phyloP scores from a whole-genome alignment of 2,888 invertebrate species.

The Platycheirus albimanus region DNA sequence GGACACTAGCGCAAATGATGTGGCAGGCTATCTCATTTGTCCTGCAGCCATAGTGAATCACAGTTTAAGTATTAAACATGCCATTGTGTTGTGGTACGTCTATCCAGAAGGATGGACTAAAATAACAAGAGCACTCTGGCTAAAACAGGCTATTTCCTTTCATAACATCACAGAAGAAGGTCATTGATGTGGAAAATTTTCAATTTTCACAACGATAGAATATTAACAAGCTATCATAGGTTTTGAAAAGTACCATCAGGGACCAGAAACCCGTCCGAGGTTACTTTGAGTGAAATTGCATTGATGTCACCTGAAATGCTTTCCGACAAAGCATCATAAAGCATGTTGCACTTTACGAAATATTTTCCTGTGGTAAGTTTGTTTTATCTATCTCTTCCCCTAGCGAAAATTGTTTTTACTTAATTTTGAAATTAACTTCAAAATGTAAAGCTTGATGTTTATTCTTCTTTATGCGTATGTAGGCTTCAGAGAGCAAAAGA shows the following conservation, averaged over 20 bases:
- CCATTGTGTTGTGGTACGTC: conserved; percentile 63
- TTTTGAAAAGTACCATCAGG: background rate
- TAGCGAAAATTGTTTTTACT: conserved; percentile 1
- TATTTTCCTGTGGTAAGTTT: conserved; percentile 1
- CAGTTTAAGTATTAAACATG: conserved; percentile 71
- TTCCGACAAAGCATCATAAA: conserved; percentile 26
- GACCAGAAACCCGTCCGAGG: background rate
- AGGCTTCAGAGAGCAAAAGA: too few relatives aligned
- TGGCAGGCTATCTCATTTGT: conserved; percentile 72
- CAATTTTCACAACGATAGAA: conserved; percentile 72
- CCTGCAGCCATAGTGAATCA: conserved; percentile 68
- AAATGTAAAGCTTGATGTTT: background rate
- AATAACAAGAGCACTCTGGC: conserved; percentile 65
- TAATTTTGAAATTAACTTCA: background rate
- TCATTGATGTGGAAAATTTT: conserved; percentile 71
- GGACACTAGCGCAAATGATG: conserved; percentile 58
- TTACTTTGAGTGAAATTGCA: conserved; percentile 61
- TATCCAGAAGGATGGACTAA: conserved; percentile 41
- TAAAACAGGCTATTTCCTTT: conserved; percentile 68
- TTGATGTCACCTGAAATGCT: conserved; percentile 49
- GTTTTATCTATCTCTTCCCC: conserved; percentile 6
- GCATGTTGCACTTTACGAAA: conserved; percentile 42
- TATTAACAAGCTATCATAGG: conserved; percentile 65
- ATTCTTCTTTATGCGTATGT: too few relatives aligned
- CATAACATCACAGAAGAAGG: conserved; percentile 60